phyloP scores from a whole-genome alignment of 2,113 vertebrate species.

The Cyrtonyx montezumae region DNA sequence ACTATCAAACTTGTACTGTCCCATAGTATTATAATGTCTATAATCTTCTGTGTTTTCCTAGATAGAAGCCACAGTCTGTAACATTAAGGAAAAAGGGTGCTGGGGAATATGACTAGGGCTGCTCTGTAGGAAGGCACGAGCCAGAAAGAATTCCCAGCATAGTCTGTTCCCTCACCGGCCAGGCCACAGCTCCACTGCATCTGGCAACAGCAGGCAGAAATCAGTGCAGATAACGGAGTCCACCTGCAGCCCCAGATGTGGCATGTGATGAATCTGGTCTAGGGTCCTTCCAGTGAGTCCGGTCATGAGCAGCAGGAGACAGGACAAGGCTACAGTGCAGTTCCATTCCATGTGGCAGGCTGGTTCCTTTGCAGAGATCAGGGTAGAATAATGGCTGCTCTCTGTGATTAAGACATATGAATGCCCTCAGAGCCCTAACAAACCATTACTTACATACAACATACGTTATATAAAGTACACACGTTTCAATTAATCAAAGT shows the following conservation, averaged over 20 bases:
- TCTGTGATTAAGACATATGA: neutral
- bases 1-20: neutral
- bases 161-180: too few species aligned
- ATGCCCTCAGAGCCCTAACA: accelerated
- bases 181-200: neutral
- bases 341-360: neutral
- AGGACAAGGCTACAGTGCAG: accelerated
- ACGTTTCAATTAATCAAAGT: neutral
- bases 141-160: neutral
- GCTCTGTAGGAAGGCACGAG: accelerated
- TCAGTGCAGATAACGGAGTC: accelerated
- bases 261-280: neutral
- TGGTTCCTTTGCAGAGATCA: neutral
- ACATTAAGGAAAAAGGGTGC: neutral
- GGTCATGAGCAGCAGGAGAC: neutral
- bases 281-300: neutral
- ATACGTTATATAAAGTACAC: accelerated
- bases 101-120: neutral
- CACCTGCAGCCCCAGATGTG: neutral
- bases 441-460: neutral
- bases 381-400: neutral
- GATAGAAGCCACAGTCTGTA: neutral
- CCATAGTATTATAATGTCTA: neutral
- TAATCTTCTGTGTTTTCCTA: neutral
- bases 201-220: neutral